phyloP scores from a whole-genome alignment of 2,113 vertebrate genomes.

The Cheilinus undulatus region DNA sequence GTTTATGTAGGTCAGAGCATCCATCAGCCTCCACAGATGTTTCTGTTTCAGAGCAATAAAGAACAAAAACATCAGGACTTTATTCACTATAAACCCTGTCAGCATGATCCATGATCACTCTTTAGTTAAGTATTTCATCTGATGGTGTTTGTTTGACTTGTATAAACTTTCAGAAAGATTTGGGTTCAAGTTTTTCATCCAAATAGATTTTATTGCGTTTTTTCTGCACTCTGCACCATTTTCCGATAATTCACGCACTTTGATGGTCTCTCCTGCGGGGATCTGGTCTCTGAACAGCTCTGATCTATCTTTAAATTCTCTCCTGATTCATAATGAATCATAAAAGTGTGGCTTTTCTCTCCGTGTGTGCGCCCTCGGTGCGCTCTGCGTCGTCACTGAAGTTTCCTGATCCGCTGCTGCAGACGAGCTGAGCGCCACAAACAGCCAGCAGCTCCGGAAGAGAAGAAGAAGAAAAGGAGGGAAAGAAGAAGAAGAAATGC shows the following conservation, averaged over 20 bases:
- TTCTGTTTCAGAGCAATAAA: background rate
- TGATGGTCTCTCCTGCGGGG: background rate
- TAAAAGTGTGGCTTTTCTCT: background rate
- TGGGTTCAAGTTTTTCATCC: background rate
- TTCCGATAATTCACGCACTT: background rate
- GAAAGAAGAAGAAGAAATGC: background rate
- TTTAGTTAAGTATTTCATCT: background rate
- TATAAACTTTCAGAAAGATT: background rate
- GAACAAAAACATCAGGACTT: too few species aligned
- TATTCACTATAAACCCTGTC: background rate
- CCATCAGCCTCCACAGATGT: conserved; percentile 1
- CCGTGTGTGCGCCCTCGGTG: conserved; percentile 25
- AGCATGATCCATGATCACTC: background rate
- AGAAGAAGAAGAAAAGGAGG: background rate
- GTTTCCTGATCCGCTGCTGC: conserved; percentile 48
- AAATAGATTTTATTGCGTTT: background rate
- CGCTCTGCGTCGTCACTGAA: conserved; percentile 40
- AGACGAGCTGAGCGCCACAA: conserved; percentile 16
- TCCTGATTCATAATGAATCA: background rate
- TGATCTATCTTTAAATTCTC: too few species aligned
- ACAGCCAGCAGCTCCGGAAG: conserved; percentile 4
- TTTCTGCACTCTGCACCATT: background rate
- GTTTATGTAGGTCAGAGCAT: conserved; percentile 40
- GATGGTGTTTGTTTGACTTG: background rate
- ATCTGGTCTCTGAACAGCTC: too few species aligned